These are phyloP conservation scores for Alviniconcha marisindica DNA, from an alignment of 1,140 invertebrate species.

Conservation along the genomic window DNA sequence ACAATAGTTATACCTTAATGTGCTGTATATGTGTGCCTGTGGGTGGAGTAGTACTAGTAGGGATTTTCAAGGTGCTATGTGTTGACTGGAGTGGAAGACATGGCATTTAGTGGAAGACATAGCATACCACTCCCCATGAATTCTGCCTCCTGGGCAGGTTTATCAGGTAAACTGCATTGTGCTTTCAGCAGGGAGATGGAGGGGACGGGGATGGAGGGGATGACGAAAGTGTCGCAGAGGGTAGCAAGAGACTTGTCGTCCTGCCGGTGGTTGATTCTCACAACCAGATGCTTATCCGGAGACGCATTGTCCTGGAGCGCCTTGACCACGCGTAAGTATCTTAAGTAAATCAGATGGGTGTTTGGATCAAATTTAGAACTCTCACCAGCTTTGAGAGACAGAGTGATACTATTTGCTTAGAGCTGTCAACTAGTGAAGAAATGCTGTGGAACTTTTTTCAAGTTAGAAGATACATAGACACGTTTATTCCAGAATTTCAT, in stretches of 20 bases:
- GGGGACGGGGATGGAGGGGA: not conserved
- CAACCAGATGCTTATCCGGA: conserved; percentile 68
- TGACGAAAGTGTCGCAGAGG: not conserved
- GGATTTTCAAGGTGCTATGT: no score
- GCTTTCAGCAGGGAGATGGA: conserved; percentile 3
- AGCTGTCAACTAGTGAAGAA: not conserved
- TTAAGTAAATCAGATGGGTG: not conserved
- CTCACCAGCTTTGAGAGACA: not conserved
- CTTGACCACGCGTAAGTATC: conserved; percentile 66
- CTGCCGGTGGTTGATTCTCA: conserved; percentile 71
- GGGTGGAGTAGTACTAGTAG: no score
- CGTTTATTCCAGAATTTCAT: not conserved
- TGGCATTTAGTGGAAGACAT: no score
- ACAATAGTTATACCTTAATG: no score
- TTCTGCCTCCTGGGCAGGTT: no score
- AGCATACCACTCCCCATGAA: no score
- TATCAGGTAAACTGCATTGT: not conserved
- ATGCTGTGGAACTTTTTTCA: not conserved
- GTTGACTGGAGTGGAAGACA: no score
- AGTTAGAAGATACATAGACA: not conserved
- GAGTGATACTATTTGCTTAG: not conserved
- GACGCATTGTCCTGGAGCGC: conserved; percentile 70
- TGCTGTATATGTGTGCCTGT: not conserved
- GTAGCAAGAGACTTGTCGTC: conserved; percentile 40
- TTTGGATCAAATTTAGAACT: not conserved